These are phyloP conservation scores for Drosophila oshimai DNA, from an alignment of 1,140 invertebrate genomes.

Conservation along the genomic window DNA sequence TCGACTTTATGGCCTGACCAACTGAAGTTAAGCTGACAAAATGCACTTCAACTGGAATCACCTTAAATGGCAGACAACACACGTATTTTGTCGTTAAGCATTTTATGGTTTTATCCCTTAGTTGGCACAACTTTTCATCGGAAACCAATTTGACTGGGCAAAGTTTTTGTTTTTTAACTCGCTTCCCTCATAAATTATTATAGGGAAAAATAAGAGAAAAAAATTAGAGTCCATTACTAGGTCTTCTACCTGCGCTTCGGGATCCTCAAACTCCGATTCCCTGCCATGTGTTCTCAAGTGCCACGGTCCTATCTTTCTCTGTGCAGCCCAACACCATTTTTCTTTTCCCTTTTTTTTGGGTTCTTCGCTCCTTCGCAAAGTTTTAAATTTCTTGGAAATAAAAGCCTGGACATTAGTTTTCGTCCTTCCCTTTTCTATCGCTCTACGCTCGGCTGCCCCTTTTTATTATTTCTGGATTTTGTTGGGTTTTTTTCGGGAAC, in stretches of 20 bases:
- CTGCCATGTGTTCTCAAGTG: slow-evolving; percentile 72
- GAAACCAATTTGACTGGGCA: slow-evolving; percentile 20
- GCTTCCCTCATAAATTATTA: slow-evolving; percentile 53
- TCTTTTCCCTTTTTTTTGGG: slow-evolving; percentile 11
- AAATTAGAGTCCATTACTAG: slow-evolving; percentile 23
- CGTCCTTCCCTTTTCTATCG: slow-evolving; percentile 62
- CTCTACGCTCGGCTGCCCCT: slow-evolving; percentile 56
- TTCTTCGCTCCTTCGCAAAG: slow-evolving; percentile 61
- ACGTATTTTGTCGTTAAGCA: slow-evolving; percentile 36
- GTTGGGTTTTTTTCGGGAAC: slow-evolving; percentile 37
- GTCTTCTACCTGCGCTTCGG: slow-evolving; percentile 43
- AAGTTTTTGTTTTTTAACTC: background rate
- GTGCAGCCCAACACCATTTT: slow-evolving; percentile 61
- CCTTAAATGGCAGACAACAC: slow-evolving; percentile 58
- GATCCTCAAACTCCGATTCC: slow-evolving; percentile 46
- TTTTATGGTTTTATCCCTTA: slow-evolving; percentile 6
- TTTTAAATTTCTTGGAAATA: slow-evolving; percentile 82
- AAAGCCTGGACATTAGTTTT: slow-evolving; percentile 79
- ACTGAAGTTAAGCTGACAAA: slow-evolving; percentile 59
- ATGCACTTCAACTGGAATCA: slow-evolving; percentile 60
- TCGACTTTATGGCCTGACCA: slow-evolving; percentile 23
- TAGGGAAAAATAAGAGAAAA: slow-evolving; percentile 11
- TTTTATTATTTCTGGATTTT: slow-evolving; percentile 42
- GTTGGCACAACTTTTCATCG: slow-evolving; percentile 22
- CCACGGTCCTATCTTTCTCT: background rate